Base-by-base conservation (phyloP, 2,113 vertebrate genomes). In the Toxotes chatareus region DNA sequence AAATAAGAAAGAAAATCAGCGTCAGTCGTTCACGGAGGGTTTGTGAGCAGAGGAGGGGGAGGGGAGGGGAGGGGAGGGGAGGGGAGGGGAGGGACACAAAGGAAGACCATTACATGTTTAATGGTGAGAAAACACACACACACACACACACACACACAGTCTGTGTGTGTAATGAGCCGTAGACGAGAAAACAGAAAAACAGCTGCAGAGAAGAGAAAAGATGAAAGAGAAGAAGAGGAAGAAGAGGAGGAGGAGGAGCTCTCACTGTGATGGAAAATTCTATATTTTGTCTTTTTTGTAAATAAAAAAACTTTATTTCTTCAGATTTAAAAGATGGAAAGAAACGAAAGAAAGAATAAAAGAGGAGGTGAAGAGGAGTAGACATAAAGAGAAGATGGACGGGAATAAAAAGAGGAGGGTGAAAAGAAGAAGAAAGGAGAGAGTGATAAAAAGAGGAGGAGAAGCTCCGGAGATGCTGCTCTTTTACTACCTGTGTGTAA, bases 401-500 rank as follows among this genome's bases (percentile, higher is more conserved):
- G 1, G 4, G 1, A 5, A 23, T 2, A 14, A 0, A 42, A 8
- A 2, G 14, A 38, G 7, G 2, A 53, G 19, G 11, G 27, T 27
- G 27, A 27, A 27, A 27, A 68, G 38, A 12, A n/a, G 5, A 36
- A 56, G 32, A 23, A 4, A 13, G 13, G 5, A 11, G 11, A 21
- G 17, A 21, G 19, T 0, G 38, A 76, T 40, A 14, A 42, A 32
- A 23, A 14, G 64, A 40, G 10, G 72, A 71, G 6, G 10, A 4
- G 68, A 10, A 57, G 7, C 19, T 8, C 12, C 21, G 11, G 17
- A 34, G 66, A 44, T 0, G 68, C 49, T 57, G 60, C 60, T 0
- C 8, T 76, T 88, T 85, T 81, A 76, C 55, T 53, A 59, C 53
- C 80, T 53, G 67, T 0, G n/a, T 74, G 36, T 71, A 89, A 91